Evolutionary conservation across 2,797 vertebrate genomes (phyloP), one percentile per base, ranked within the genome.

Genomic region (Denticeps clupeoides): DNA sequence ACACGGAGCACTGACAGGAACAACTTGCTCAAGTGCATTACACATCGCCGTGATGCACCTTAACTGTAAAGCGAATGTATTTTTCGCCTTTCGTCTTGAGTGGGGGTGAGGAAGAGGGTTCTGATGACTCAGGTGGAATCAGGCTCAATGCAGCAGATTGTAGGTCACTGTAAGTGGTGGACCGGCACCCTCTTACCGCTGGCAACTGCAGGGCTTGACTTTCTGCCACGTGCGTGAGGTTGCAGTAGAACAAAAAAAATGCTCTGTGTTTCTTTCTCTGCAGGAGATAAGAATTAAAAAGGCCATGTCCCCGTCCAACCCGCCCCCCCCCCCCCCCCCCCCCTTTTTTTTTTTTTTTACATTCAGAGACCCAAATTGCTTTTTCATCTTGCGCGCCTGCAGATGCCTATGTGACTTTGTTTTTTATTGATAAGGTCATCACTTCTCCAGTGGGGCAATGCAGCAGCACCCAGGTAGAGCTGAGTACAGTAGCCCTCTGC

Each of bases 381-480:
- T 18, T 38, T 38, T 38, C 35, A 38, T 38, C 35, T 19, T 38
- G 35, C 18, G 35, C 35, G 21, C 12, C 21, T 26, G 57, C 55
- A 56, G 46, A n/a, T n/a, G 48, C 41, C 47, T 58, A 53, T 35
- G 73, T 73, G 75, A 81, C 76, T 72, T 80, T 73, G 70, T 65
- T 53, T 67, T 73, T 71, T 72, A 73, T 68, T 77, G 71, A 76
- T 75, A 77, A 79, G 76, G 78, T 82, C 78, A 75, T 74, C 59
- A 63, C 69, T 63, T 58, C 59, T 63, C 70, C 68, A 62, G 67
- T 53, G 60, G 54, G 62, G 62, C 62, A 62, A 60, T 57, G 57
- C 45, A 40, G 51, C 51, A 59, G 62, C 64, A 55, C 55, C 59
- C 57, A 68, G 65, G 4, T 48, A 49, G 47, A 66, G 41, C 62